A percentile compares a stretch with the other conserved stretches of the same genome.
Evolutionary conservation across 2,888 invertebrate species (phyloP).

Genomic region (Mesorhabditis belari): DNA sequence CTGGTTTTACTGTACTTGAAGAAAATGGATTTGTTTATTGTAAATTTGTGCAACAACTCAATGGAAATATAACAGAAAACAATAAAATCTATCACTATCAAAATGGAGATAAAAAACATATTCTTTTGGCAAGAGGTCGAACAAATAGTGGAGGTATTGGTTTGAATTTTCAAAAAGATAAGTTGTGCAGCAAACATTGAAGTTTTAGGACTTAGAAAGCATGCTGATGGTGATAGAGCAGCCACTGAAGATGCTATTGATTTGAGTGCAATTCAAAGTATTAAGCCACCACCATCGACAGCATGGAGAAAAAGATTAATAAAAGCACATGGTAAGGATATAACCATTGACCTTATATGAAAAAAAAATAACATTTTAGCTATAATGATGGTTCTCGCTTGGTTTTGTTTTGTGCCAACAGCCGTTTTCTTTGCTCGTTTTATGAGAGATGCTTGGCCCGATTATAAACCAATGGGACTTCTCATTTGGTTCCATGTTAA

Average conservation of each 20-base stretch:
- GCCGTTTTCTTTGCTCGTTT: slow-evolving; percentile 33
- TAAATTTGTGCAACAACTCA: not conserved
- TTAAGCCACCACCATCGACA: not conserved
- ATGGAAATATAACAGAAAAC: not conserved
- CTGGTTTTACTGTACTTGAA: not conserved
- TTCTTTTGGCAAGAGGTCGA: not conserved
- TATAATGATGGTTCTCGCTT: slow-evolving; percentile 33
- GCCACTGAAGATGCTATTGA: not conserved
- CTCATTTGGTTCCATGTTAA: slow-evolving; percentile 39
- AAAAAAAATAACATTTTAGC: slow-evolving; percentile 8
- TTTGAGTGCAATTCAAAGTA: not conserved
- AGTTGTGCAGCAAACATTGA: not conserved
- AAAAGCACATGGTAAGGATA: slow-evolving; percentile 5
- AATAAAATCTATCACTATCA: not conserved
- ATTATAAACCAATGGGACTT: slow-evolving; percentile 27
- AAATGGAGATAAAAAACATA: not conserved
- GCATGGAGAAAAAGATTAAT: not conserved
- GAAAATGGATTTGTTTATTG: not conserved
- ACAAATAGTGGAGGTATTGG: too few species aligned
- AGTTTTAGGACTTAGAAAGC: not conserved
- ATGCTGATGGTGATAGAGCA: not conserved
- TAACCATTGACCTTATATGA: slow-evolving; percentile 17
- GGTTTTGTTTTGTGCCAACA: slow-evolving; percentile 31
- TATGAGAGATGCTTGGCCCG: slow-evolving; percentile 27
- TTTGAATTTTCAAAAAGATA: not conserved